Percentiles rank a stretch among this genome's conserved stretches.
Evolutionary conservation across 2,797 vertebrate species (phyloP).

Genomic region (Microhierax caerulescens): DNA sequence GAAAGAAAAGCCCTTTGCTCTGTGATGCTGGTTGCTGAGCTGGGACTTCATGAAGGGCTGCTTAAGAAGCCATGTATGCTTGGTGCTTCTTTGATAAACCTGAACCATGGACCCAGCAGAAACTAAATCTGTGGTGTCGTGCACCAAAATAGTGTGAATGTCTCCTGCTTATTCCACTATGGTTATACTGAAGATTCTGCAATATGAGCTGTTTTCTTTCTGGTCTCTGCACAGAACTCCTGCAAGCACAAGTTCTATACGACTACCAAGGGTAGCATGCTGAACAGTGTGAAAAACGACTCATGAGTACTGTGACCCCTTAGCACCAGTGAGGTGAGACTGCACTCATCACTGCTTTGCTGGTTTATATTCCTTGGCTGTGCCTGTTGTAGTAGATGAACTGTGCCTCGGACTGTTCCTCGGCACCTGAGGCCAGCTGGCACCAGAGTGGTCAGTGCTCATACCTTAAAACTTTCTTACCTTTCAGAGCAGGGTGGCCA

Average conservation of each 20-base stretch:
- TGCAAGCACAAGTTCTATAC: rapidly evolving
- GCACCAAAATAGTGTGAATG: not conserved
- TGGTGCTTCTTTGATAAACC: not conserved
- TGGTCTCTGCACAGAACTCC: not conserved
- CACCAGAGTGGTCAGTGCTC: not conserved
- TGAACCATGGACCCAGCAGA: not conserved
- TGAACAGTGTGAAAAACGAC: not conserved
- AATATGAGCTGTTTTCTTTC: not conserved
- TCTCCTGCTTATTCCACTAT: not conserved
- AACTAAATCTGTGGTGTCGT: not conserved
- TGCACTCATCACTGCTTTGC: not conserved
- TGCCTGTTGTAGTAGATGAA: not conserved
- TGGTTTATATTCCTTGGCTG: slow-evolving; percentile 10
- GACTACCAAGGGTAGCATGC: not conserved
- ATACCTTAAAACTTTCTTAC: not conserved
- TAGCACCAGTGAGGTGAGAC: not conserved
- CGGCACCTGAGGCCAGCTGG: not conserved
- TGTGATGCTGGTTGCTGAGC: not conserved
- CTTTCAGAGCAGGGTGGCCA: not conserved
- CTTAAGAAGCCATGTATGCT: not conserved
- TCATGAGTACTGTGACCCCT: not conserved
- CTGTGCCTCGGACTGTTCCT: not conserved
- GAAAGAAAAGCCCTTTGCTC: not conserved
- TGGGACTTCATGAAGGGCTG: not conserved
- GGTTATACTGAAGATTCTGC: not conserved